phyloP scores from a whole-genome alignment of 1,140 invertebrate genomes.

The Stegodyphus dumicola region DNA sequence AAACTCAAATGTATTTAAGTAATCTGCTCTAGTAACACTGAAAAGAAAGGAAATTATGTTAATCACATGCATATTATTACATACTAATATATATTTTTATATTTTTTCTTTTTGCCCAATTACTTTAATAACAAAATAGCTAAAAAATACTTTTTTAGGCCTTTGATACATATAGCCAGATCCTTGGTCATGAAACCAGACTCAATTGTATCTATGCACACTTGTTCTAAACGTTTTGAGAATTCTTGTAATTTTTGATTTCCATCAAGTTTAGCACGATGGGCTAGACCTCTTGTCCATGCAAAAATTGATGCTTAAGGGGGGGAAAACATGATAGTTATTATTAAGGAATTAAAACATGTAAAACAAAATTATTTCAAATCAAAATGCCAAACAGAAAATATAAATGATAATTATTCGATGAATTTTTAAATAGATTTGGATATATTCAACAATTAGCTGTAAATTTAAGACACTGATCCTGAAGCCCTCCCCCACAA shows the following conservation, averaged over 20 bases:
- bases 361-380: too few species aligned
- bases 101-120: neutral
- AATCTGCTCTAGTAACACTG: constrained; percentile 86
- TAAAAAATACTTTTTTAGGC: constrained; percentile 72
- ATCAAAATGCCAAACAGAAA: too few species aligned
- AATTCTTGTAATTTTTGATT: constrained; percentile 83
- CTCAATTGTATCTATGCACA: constrained; percentile 95
- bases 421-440: too few species aligned
- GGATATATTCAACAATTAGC: too few species aligned
- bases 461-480: too few species aligned
- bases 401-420: too few species aligned
- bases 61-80: neutral
- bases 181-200: constrained; percentile 96
- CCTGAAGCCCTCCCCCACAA: too few species aligned
- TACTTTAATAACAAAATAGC: neutral
- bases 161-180: constrained; percentile 97
- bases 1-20: constrained; percentile 97
- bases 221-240: constrained; percentile 84
- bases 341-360: too few species aligned
- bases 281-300: constrained; percentile 92
- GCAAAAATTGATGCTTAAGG: constrained; percentile 92
- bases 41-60: neutral
- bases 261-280: constrained; percentile 92
- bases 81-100: neutral
- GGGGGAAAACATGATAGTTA: too few species aligned